Percentiles rank a stretch among this genome's conserved stretches.
phyloP scores from a whole-genome alignment of 2,113 vertebrate species.

The Chloebia gouldiae region DNA sequence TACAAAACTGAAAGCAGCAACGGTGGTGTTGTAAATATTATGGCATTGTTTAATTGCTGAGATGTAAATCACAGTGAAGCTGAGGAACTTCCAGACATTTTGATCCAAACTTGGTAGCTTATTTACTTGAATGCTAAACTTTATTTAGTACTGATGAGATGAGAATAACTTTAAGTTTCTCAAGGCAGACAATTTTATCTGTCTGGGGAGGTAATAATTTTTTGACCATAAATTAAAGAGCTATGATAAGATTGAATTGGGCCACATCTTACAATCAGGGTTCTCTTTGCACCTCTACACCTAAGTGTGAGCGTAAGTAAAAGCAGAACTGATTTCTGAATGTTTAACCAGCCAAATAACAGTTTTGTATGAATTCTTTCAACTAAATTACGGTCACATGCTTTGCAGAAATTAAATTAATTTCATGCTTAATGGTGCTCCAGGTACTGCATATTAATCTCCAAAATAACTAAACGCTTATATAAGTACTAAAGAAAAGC shows the following conservation, averaged over 20 bases:
- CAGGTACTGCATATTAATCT: neutral
- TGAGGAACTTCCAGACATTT: neutral
- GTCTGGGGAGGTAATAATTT: neutral
- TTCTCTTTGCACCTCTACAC: constrained; percentile 46
- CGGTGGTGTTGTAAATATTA: neutral
- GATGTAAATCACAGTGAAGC: neutral
- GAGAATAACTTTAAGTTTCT: neutral
- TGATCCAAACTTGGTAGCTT: neutral
- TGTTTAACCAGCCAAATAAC: constrained; percentile 29
- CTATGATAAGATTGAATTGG: neutral
- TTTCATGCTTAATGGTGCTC: constrained; percentile 36
- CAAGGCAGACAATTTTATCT: neutral
- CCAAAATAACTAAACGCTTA: constrained; percentile 1
- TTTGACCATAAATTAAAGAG: neutral
- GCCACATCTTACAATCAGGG: neutral
- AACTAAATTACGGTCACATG: constrained; percentile 15
- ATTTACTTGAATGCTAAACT: neutral
- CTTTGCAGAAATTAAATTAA: constrained; percentile 15
- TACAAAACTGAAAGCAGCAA: neutral
- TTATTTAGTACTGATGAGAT: neutral
- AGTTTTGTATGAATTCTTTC: constrained; percentile 10
- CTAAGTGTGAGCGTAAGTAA: constrained; percentile 5
- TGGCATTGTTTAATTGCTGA: neutral
- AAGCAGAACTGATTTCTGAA: constrained; percentile 56
- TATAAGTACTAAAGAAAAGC: neutral